Conservation (phyloP, 2,797 vertebrate genomes). For the Antrozous pallidus region DNA sequence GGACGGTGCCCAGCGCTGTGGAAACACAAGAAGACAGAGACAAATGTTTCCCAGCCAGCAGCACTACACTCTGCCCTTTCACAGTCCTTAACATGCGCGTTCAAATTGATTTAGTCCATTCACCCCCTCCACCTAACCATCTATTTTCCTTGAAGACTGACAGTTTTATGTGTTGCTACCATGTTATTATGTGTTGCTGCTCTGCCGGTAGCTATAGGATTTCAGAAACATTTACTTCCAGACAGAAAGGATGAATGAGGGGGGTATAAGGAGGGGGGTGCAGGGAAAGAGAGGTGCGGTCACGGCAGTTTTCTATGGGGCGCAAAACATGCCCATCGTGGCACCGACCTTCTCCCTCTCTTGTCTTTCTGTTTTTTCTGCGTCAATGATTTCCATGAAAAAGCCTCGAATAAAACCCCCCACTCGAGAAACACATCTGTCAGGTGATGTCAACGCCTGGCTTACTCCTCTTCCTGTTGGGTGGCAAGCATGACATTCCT, state of each 20-base stretch:
- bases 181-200: slow-evolving; percentile 90
- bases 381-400: slow-evolving; percentile 67
- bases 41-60: slow-evolving; percentile 84
- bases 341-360: background rate
- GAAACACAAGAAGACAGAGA: slow-evolving; percentile 88
- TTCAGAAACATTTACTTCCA: slow-evolving; percentile 89
- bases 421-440: slow-evolving; percentile 80
- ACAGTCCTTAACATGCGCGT: slow-evolving; percentile 85
- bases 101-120: slow-evolving; percentile 91
- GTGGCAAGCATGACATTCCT: slow-evolving; percentile 78
- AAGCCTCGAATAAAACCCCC: slow-evolving; percentile 77
- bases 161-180: slow-evolving; percentile 92
- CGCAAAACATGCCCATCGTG: slow-evolving; percentile 31
- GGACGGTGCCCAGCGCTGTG: slow-evolving; percentile 80
- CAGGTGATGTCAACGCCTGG: slow-evolving; percentile 82
- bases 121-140: slow-evolving; percentile 81
- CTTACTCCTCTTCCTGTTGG: slow-evolving; percentile 79
- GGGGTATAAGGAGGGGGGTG: slow-evolving; percentile 72
- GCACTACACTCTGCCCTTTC: slow-evolving; percentile 84
- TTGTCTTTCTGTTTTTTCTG: slow-evolving; percentile 50
- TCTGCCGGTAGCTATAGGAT: slow-evolving; percentile 88
- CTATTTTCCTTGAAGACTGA: slow-evolving; percentile 85
- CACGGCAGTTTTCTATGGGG: slow-evolving; percentile 16
- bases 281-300: slow-evolving; percentile 24
- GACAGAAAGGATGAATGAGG: slow-evolving; percentile 85